Percentiles rank a stretch among this genome's conserved stretches.
Evolutionary conservation across 2,113 vertebrate species (phyloP).

Genomic region (Erpornis zantholeuca): DNA sequence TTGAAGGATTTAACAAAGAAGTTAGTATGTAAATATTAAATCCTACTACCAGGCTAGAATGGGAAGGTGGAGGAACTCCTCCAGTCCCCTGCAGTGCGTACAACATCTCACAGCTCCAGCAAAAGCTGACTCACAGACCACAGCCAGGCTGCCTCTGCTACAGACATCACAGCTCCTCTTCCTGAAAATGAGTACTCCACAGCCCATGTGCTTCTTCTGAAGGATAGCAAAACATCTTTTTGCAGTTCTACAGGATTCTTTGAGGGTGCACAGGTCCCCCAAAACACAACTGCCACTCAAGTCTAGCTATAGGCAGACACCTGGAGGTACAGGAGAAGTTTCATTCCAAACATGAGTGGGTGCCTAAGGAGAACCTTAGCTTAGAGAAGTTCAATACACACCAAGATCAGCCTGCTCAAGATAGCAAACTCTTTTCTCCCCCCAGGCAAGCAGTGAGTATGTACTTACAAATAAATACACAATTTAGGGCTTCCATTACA

Average conservation of each 20-base stretch:
- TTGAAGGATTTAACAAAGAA: not conserved
- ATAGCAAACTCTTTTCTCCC: not conserved
- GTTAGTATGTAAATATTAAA: not conserved
- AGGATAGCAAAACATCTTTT: not conserved
- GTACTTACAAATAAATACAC: not conserved
- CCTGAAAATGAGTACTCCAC: not conserved
- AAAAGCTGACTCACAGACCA: not conserved
- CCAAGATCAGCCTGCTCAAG: not conserved
- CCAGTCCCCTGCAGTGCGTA: accelerated
- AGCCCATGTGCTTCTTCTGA: not conserved
- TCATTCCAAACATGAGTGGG: not conserved
- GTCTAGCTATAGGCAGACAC: not conserved
- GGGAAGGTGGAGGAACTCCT: not conserved
- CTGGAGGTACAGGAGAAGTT: not conserved
- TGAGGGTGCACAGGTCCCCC: not conserved
- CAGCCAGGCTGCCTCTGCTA: not conserved
- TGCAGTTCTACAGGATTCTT: not conserved
- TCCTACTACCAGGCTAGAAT: not conserved
- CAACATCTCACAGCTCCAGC: not conserved
- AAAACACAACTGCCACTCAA: not conserved
- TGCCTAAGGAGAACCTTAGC: not conserved
- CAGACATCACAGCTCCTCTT: not conserved
- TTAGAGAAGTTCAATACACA: not conserved
- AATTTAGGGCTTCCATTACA: not conserved
- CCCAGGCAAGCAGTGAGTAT: not conserved